phyloP scores from a whole-genome alignment of 2,113 vertebrate genomes.

The Hippolais icterina region DNA sequence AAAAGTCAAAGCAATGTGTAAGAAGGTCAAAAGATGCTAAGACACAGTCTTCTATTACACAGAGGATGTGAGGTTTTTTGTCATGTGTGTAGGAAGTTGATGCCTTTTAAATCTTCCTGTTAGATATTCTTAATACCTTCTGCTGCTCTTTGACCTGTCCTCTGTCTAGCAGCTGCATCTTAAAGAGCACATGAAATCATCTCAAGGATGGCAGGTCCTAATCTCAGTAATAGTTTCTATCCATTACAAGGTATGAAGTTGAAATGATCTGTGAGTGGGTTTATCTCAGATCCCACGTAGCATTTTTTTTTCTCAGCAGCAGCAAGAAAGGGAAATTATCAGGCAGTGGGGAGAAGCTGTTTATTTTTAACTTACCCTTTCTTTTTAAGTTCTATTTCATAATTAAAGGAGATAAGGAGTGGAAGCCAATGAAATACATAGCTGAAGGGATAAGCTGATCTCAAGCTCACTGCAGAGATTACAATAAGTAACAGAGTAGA shows the following conservation, averaged over 20 bases:
- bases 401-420: constrained; percentile 14
- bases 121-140: constrained; percentile 2
- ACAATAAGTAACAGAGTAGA: not conserved
- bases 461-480: not conserved
- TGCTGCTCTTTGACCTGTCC: constrained; percentile 23
- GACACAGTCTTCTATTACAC: not conserved
- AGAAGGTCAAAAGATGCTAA: not conserved
- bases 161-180: constrained; percentile 24
- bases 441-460: constrained; percentile 6
- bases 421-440: not conserved
- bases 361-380: constrained; percentile 63
- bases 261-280: constrained; percentile 50
- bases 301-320: constrained; percentile 24
- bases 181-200: not conserved
- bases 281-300: constrained; percentile 54
- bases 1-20: not conserved
- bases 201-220: constrained; percentile 26
- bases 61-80: not conserved
- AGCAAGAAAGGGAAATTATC: constrained; percentile 48
- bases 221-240: constrained; percentile 33
- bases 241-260: constrained; percentile 31
- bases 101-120: constrained; percentile 12
- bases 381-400: constrained; percentile 30
- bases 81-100: not conserved
- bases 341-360: constrained; percentile 25